Evolutionary conservation across 2,888 invertebrate genomes (phyloP).

Genomic region (Mesorhabditis belari): DNA sequence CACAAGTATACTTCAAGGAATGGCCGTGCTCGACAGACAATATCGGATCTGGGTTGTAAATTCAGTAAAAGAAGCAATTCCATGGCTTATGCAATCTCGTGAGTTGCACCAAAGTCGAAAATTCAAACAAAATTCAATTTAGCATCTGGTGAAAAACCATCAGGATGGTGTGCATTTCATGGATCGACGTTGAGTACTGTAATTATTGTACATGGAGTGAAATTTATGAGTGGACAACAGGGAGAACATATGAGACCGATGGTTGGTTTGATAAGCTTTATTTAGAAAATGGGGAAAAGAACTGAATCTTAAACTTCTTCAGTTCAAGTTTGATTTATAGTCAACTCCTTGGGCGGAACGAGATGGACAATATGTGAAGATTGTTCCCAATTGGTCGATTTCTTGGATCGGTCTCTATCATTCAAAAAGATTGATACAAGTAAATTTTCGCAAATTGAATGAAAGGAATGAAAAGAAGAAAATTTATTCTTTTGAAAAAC

Average conservation of each 20-base stretch:
- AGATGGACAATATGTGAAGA: slow-evolving; percentile 8
- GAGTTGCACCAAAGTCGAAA: background rate
- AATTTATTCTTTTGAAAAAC: background rate
- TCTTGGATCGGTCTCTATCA: background rate
- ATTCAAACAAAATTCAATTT: background rate
- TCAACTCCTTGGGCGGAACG: slow-evolving; percentile 13
- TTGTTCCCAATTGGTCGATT: background rate
- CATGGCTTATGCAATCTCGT: slow-evolving; percentile 30
- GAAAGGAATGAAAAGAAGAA: too few relatives aligned
- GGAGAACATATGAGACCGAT: slow-evolving; percentile 19
- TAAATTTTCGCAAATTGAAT: too few relatives aligned
- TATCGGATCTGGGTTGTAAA: slow-evolving; percentile 26
- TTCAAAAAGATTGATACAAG: background rate
- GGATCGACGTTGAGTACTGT: slow-evolving; percentile 9
- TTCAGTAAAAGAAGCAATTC: slow-evolving; percentile 27
- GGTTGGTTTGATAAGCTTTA: slow-evolving; percentile 2
- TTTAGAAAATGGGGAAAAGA: slow-evolving; percentile 25
- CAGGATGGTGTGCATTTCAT: slow-evolving; percentile 28
- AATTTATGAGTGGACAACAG: slow-evolving; percentile 26
- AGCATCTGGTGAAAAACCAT: slow-evolving; percentile 16
- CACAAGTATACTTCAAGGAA: too few relatives aligned
- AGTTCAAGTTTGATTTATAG: slow-evolving; percentile 6
- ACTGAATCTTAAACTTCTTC: slow-evolving; percentile 7
- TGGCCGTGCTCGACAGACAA: slow-evolving; percentile 31
- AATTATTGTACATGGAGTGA: slow-evolving; percentile 15